Conservation (phyloP, 53 echinoderm and acorn worm genomes). For the Stichopus horrens region DNA sequence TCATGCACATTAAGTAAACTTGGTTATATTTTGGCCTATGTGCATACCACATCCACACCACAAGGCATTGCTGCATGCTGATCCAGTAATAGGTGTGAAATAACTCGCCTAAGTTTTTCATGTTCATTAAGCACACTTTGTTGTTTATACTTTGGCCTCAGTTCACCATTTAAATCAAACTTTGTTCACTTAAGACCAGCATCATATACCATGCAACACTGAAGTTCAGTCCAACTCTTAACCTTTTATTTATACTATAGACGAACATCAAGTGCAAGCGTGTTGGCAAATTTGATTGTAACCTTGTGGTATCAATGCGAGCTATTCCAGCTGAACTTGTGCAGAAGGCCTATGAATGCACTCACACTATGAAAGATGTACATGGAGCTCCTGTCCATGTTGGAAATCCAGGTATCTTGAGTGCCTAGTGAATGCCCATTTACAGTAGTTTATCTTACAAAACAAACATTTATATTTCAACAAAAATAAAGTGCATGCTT, state of each 20-base stretch:
- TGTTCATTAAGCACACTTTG: too few relatives aligned
- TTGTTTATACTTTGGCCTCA: too few relatives aligned
- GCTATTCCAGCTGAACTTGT: slow-evolving; percentile 76
- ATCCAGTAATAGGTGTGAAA: too few relatives aligned
- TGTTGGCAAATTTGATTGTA: slow-evolving; percentile 68
- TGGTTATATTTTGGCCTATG: too few relatives aligned
- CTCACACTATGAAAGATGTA: slow-evolving; percentile 59
- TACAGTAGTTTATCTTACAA: too few relatives aligned
- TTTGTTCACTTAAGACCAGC: not conserved
- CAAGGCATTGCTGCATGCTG: too few relatives aligned
- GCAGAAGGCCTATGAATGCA: slow-evolving; percentile 63
- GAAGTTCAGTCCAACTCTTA: not conserved
- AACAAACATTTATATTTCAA: too few relatives aligned
- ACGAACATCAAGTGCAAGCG: slow-evolving; percentile 69
- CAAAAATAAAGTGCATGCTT: too few relatives aligned
- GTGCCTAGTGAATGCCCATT: too few relatives aligned
- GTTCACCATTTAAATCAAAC: not conserved
- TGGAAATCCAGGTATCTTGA: slow-evolving; percentile 72
- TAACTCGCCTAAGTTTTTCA: too few relatives aligned
- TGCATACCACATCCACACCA: too few relatives aligned
- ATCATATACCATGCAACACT: not conserved
- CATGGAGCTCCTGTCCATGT: slow-evolving; percentile 95
- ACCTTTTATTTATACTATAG: slow-evolving; percentile 27
- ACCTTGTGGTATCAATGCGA: slow-evolving; percentile 71
- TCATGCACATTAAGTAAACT: too few relatives aligned